These are phyloP conservation scores for Idaea straminata DNA, from an alignment of 2,888 invertebrate genomes.

Conservation along the genomic window DNA sequence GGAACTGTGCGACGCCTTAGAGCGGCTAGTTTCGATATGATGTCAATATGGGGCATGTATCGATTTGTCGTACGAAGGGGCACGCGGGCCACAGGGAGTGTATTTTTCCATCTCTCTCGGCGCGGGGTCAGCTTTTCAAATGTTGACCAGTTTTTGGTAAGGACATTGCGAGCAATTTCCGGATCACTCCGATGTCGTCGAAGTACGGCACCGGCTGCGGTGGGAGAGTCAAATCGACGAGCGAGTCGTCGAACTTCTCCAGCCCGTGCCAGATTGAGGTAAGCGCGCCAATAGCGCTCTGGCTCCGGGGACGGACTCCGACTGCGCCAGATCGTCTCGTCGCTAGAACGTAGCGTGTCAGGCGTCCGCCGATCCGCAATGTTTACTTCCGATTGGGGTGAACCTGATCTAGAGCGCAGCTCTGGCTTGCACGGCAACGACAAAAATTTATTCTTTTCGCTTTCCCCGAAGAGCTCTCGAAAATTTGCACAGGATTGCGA, in stretches of 20 bases:
- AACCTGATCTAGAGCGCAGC: conserved; percentile 73
- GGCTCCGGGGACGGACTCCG: conserved; percentile 88
- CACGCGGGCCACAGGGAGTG: conserved; percentile 83
- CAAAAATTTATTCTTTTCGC: conserved; percentile 79
- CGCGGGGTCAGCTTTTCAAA: conserved; percentile 59
- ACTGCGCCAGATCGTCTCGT: conserved; percentile 84
- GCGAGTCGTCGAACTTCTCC: conserved; percentile 90
- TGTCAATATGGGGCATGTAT: conserved; percentile 92
- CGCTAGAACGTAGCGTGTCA: conserved; percentile 81
- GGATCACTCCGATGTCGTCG: conserved; percentile 89
- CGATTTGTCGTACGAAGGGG: conserved; percentile 84
- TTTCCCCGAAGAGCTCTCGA: conserved; percentile 91
- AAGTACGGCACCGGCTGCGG: conserved; percentile 73
- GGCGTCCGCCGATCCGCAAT: conserved; percentile 69
- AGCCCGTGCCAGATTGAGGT: conserved; percentile 85
- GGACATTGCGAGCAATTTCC: conserved; percentile 82
- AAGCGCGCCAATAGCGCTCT: conserved; percentile 84
- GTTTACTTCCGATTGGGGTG: conserved; percentile 75
- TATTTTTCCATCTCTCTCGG: conserved; percentile 53
- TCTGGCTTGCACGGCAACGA: conserved; percentile 74
- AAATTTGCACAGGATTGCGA: conserved; percentile 87
- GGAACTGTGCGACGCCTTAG: conserved; percentile 73
- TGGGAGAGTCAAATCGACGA: conserved; percentile 87
- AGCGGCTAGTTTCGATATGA: conserved; percentile 92
- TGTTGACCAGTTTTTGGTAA: conserved; percentile 73